Percentiles rank a stretch among this genome's conserved stretches.
Conservation (phyloP, 2,888 invertebrate species). For the Catocala nupta region DNA sequence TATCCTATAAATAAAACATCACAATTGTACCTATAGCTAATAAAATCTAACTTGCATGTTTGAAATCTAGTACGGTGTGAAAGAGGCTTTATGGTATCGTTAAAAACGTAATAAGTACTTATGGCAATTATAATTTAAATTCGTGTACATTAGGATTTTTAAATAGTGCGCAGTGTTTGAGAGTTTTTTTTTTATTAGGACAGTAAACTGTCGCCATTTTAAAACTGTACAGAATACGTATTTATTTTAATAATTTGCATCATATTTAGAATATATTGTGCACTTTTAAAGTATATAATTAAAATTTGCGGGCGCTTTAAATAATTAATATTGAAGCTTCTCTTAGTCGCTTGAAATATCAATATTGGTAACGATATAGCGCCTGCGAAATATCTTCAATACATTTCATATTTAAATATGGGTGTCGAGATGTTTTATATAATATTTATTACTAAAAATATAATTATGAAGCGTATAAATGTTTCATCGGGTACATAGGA, state of each 20-base stretch:
- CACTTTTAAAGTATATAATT: constrained; percentile 19
- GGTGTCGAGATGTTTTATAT: constrained; percentile 2
- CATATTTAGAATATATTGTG: constrained; percentile 24
- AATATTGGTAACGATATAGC: not conserved
- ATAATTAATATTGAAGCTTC: not conserved
- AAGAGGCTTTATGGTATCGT: constrained; percentile 34
- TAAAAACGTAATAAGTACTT: constrained; percentile 45
- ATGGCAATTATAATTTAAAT: constrained; percentile 35
- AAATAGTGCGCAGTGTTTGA: constrained; percentile 10
- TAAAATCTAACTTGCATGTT: constrained; percentile 3
- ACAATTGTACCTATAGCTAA: constrained; percentile 14
- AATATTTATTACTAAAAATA: constrained; percentile 21
- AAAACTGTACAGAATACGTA: constrained; percentile 17
- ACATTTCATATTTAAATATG: not conserved
- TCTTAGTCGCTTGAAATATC: not conserved
- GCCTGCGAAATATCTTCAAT: not conserved
- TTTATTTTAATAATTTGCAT: constrained; percentile 12
- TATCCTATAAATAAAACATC: constrained; percentile 21
- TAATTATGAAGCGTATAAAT: constrained; percentile 20
- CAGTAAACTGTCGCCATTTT: constrained; percentile 3
- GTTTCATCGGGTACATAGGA: constrained; percentile 27
- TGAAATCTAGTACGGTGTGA: constrained; percentile 28
- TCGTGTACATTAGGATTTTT: constrained; percentile 13
- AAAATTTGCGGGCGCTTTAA: constrained; percentile 1
- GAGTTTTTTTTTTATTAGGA: not conserved